Percentiles rank a stretch among this genome's conserved stretches.
Evolutionary conservation across 2,113 vertebrate species (phyloP).

Genomic region (Etheostoma cragini): DNA sequence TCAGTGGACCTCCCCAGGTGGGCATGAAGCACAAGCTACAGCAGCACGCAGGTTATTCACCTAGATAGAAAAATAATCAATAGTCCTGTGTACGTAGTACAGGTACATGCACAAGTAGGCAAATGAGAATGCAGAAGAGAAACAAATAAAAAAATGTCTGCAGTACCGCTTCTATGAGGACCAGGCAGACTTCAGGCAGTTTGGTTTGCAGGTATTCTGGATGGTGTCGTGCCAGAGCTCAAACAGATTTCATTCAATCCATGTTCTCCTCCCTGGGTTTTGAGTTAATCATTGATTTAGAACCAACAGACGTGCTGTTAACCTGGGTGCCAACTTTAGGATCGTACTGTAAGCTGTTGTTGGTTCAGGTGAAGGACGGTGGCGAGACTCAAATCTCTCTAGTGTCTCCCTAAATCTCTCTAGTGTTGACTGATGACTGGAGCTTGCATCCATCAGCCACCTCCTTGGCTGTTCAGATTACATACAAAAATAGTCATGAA

Average conservation of each 20-base stretch:
- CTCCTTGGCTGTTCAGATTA: not conserved
- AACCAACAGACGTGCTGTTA: not conserved
- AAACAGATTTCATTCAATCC: not conserved
- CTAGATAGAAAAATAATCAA: conserved; percentile 2
- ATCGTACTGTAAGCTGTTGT: not conserved
- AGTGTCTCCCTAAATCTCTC: fast-evolving
- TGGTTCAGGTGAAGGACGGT: not conserved
- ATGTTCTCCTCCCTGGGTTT: not conserved
- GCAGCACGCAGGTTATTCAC: not conserved
- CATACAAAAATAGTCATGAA: not conserved
- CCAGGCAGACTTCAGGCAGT: not conserved
- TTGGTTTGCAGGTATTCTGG: not conserved
- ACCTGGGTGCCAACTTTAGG: not conserved
- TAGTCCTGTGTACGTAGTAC: not conserved
- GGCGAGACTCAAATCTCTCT: not conserved
- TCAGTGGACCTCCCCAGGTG: no score
- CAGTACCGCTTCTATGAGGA: not conserved
- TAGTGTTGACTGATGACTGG: not conserved
- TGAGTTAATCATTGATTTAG: not conserved
- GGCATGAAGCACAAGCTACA: not conserved
- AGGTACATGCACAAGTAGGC: not conserved
- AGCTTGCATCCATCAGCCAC: conserved; percentile 5
- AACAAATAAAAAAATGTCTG: not conserved
- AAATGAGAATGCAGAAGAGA: not conserved
- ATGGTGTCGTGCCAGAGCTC: not conserved